A percentile compares a stretch with the other conserved stretches of the same genome.
These are phyloP conservation scores for Tetramorium alpestre DNA, from an alignment of 1,140 invertebrate genomes.

Conservation along the genomic window DNA sequence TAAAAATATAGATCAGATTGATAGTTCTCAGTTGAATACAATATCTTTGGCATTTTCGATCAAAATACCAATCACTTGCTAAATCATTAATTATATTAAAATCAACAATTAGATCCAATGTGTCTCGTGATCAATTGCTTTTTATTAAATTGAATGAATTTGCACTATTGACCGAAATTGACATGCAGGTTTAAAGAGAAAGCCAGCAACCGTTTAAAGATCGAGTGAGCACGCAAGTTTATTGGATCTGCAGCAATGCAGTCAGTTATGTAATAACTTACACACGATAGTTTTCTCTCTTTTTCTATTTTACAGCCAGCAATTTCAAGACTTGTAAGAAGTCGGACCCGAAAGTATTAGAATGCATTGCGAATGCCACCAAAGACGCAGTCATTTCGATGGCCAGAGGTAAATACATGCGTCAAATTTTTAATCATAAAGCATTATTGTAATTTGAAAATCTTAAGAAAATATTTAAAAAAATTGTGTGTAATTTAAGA, in stretches of 20 bases:
- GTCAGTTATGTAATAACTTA: conserved; percentile 56
- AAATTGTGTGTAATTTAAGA: not conserved
- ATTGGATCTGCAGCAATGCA: conserved; percentile 60
- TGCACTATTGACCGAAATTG: not conserved
- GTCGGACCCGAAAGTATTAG: conserved; percentile 49
- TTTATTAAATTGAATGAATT: not conserved
- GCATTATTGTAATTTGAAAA: not conserved
- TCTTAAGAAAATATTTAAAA: not conserved
- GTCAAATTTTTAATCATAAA: not conserved
- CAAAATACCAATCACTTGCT: not conserved
- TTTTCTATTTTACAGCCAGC: conserved; percentile 66
- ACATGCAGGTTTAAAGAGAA: conserved; percentile 67
- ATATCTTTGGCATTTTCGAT: not conserved
- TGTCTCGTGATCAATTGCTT: not conserved
- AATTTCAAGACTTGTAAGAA: conserved; percentile 73
- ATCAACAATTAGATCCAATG: not conserved
- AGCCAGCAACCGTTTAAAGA: conserved; percentile 60
- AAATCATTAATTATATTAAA: not conserved
- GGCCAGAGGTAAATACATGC: conserved; percentile 69
- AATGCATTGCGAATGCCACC: conserved; percentile 67
- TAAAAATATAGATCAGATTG: not conserved
- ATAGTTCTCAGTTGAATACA: not conserved
- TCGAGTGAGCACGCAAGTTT: conserved; percentile 25
- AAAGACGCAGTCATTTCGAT: conserved; percentile 65
- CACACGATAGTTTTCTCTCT: conserved; percentile 20